phyloP scores from a whole-genome alignment of 2,888 invertebrate species.

The Tuberolachnus salignus region DNA sequence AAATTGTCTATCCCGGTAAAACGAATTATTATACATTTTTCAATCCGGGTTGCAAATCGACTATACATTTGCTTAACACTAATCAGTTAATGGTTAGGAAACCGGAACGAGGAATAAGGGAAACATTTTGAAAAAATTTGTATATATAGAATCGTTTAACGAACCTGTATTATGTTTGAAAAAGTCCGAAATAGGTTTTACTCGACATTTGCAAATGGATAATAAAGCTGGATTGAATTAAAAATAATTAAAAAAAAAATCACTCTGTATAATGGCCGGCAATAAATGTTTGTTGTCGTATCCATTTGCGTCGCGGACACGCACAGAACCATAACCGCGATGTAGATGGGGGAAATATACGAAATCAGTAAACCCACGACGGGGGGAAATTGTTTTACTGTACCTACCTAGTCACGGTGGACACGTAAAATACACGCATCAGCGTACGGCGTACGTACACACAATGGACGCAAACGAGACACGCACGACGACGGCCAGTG shows the following conservation, averaged over 20 bases:
- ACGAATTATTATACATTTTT: no score
- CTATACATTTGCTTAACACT: no score
- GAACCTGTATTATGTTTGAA: no score
- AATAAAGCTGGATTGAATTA: no score
- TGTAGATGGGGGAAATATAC: neutral
- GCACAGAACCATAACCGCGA: neutral
- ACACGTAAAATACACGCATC: neutral
- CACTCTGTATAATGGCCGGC: neutral
- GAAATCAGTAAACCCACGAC: neutral
- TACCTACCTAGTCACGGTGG: slow-evolving; percentile 4
- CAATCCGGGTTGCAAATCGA: no score
- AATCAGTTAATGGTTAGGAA: no score
- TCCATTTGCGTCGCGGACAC: neutral
- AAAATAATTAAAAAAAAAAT: slow-evolving; percentile 1
- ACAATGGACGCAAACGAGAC: slow-evolving; percentile 46
- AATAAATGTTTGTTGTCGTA: neutral
- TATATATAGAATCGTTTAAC: no score
- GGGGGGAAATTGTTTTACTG: neutral
- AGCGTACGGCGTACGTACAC: neutral
- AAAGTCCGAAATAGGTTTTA: no score
- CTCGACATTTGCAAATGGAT: no score
- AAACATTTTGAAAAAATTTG: no score
- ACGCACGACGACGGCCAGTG: slow-evolving; percentile 36
- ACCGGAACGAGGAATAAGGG: no score
- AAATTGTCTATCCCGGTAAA: no score